phyloP scores from a whole-genome alignment of 2,797 vertebrate species.

The Eospalax fontanierii region DNA sequence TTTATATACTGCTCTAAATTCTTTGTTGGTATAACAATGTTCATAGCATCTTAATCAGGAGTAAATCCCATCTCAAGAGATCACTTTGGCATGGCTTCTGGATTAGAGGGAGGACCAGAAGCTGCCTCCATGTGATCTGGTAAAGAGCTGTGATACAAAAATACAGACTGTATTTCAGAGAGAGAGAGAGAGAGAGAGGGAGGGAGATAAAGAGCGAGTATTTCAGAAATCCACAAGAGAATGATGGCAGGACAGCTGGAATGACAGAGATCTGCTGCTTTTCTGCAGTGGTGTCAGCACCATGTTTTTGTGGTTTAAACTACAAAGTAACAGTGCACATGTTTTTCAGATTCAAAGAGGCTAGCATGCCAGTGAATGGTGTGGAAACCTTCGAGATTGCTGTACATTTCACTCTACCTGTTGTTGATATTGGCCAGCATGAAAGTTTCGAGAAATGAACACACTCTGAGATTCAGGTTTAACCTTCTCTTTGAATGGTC shows the following conservation, averaged over 20 bases:
- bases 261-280: not conserved
- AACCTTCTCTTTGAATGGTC: not conserved
- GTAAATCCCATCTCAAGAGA: not conserved
- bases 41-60: not conserved
- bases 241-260: too few relatives aligned
- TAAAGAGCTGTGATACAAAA: not conserved
- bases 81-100: not conserved
- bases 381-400: constrained; percentile 44
- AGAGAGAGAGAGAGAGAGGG: not conserved
- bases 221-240: not conserved
- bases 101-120: too few relatives aligned
- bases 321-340: not conserved
- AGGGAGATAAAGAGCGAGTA: not conserved
- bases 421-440: constrained; percentile 67
- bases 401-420: constrained; percentile 76
- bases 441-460: constrained; percentile 86
- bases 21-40: not conserved
- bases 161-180: not conserved
- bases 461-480: constrained; percentile 64
- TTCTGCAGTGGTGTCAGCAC: constrained; percentile 37
- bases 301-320: constrained; percentile 52
- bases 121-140: not conserved
- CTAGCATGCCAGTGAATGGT: constrained; percentile 5
- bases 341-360: constrained; percentile 28
- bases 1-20: not conserved